Evolutionary conservation across 2,113 vertebrate species (phyloP).

Genomic region (Ameiurus melas): DNA sequence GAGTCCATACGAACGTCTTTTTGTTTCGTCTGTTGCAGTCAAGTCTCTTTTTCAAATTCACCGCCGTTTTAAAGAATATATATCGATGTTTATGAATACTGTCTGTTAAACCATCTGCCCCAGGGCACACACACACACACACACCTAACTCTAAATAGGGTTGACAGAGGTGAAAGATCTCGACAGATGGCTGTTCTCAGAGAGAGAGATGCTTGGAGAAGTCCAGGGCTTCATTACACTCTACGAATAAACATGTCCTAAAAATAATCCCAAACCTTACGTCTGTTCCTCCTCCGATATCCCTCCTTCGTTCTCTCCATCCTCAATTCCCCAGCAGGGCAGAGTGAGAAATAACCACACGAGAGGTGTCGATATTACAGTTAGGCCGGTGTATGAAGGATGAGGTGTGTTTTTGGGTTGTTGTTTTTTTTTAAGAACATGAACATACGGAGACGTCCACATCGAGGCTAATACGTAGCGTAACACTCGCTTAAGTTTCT

Average conservation of each 20-base stretch:
- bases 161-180: conserved; percentile 55
- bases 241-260: conserved; percentile 76
- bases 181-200: conserved; percentile 57
- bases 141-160: conserved; percentile 32
- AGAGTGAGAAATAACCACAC: not conserved
- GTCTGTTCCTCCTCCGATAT: conserved; percentile 37
- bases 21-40: not conserved
- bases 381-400: not conserved
- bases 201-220: conserved; percentile 58
- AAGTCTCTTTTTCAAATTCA: not conserved
- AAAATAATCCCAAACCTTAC: conserved; percentile 67
- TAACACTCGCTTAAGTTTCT: not conserved
- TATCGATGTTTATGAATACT: not conserved
- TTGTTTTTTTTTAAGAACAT: not conserved
- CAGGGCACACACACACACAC: too few relatives aligned
- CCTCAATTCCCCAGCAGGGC: conserved; percentile 12
- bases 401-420: not conserved
- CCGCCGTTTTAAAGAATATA: not conserved
- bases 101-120: not conserved
- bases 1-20: not conserved
- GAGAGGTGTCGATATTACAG: conserved; percentile 25
- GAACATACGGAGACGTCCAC: not conserved
- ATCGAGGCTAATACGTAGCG: not conserved
- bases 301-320: conserved; percentile 19
- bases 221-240: conserved; percentile 72